These are phyloP conservation scores for Argyresthia albistria DNA, from an alignment of 2,888 invertebrate species.

Conservation along the genomic window DNA sequence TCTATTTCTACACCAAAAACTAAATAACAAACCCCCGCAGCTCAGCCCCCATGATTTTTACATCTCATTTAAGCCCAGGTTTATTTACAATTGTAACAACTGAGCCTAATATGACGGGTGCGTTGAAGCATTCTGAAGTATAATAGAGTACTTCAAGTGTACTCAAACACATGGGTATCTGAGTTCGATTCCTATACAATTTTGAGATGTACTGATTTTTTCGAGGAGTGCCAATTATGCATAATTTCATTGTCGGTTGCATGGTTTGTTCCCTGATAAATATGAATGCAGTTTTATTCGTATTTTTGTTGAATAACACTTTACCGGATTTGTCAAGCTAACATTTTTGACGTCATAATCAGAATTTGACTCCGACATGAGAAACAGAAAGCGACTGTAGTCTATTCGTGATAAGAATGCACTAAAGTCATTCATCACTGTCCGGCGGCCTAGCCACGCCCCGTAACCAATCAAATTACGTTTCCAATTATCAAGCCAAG, in stretches of 20 bases:
- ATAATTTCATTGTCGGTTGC: background rate
- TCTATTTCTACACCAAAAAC: constrained; percentile 6
- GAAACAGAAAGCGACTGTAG: too few relatives aligned
- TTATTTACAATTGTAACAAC: constrained; percentile 4
- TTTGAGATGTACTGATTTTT: constrained; percentile 42
- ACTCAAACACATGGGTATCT: constrained; percentile 59
- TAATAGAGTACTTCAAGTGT: constrained; percentile 23
- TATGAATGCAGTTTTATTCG: too few relatives aligned
- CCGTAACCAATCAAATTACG: too few relatives aligned
- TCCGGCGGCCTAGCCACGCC: too few relatives aligned
- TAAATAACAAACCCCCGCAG: constrained; percentile 14
- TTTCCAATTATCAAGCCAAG: too few relatives aligned
- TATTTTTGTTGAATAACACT: too few relatives aligned
- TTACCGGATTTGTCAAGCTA: too few relatives aligned
- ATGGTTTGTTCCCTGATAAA: too few relatives aligned
- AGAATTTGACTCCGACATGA: too few relatives aligned
- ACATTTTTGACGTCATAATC: too few relatives aligned
- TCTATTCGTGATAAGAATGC: too few relatives aligned
- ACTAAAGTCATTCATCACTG: too few relatives aligned
- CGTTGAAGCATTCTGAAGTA: constrained; percentile 19
- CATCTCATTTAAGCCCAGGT: constrained; percentile 15
- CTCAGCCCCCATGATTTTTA: constrained; percentile 47
- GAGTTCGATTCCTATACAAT: constrained; percentile 56
- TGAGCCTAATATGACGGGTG: constrained; percentile 46
- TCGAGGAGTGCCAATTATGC: constrained; percentile 13